Base-by-base conservation (phyloP, 2,888 invertebrate species). In the Zootermopsis nevadensis region DNA sequence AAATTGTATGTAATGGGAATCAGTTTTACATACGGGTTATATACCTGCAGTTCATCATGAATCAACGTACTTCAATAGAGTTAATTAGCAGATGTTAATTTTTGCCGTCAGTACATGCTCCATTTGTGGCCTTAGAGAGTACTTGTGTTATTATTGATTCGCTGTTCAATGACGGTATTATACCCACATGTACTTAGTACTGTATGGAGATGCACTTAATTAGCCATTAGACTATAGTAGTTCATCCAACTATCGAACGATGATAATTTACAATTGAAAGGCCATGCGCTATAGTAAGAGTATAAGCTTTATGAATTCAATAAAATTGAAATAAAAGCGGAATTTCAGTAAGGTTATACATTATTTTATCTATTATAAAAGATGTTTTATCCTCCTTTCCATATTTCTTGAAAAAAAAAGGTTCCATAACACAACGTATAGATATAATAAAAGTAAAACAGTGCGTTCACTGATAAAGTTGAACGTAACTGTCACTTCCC, bases 11-110 rank as follows among this genome's bases (percentile, higher is more conserved):
- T 60, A 60, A 60, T 60, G n/a, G n/a, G 27, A 60, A 8, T 12
- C 27, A 60, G n/a, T n/a, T 60, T 60, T n/a, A 60, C 12, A 4
- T 4, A 60, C 7, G 0, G 7, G 19, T 1, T 3, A 3, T 19
- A 48, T 48, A 48, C 3, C 48, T 15, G 38, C 6, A 10, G 38
- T 4, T 38, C 38, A 10, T 38, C 10, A 10, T 7, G 10, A 48
- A 48, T 19, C 19, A 48, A 48, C 19, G 48, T 48, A 48, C 15
- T 48, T 48, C n/a, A 74, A 12, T 3, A n/a, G 0, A 33, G 27
- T n/a, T 74, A 38, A 74, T 74, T 74, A 74, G 74, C 38, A 74
- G 35, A 31, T 38, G 74, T 74, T 42, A 42, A 74, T 38, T 74
- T 74, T 31, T 12, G 38, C 24, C 19, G 38, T 74, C 33, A 74